Evolutionary conservation across 23 tunicate species (phyloP), one percentile per base, ranked within the genome.

Genomic region (Styela plicata): DNA sequence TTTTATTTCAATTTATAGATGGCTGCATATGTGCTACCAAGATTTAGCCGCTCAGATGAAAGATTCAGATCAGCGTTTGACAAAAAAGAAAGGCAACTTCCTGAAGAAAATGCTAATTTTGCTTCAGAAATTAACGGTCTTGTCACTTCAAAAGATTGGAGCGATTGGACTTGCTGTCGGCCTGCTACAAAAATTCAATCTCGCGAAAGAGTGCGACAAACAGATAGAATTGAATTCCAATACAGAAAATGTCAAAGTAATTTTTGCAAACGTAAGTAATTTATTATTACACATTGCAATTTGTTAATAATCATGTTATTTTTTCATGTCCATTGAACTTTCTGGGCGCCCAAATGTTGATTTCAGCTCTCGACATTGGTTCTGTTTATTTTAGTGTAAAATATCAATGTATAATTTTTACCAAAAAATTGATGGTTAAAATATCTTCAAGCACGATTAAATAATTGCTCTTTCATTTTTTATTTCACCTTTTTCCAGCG

Each of bases 161-260:
- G 66, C 31, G 10, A 18, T n/a, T 76, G 81, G 81, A 76, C 81
- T 26, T 76, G 81, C 31, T 76, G 81, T 2, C 64, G 81, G 21
- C 81, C 27, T 20, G 64, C 19, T n/a, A 22, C 44, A 1, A 76
- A 76, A 19, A 53, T 76, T 27, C 64, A 0, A 53, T 44, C 81
- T 0, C 64, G 81, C 22, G 1, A 76, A 44, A 25, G 81, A 36
- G 53, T 44, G 10, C 64, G n/a, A 27, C 52, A 76, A 25, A 17
- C 7, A 44, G 69, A 69, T 20, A 25, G 81, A 44, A 53, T 76
- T 0, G 81, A 76, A 23, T 20, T 76, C 24, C 26, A 76, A 76
- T 76, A 76, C 66, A 52, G 31, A 22, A 44, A 25, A 52, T 76
- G 81, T 29, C 22, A 18, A 18, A 21, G 22, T 52, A 26, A 26